These are phyloP conservation scores for Bicyclus anynana DNA, from an alignment of 1,140 invertebrate species.

Conservation along the genomic window DNA sequence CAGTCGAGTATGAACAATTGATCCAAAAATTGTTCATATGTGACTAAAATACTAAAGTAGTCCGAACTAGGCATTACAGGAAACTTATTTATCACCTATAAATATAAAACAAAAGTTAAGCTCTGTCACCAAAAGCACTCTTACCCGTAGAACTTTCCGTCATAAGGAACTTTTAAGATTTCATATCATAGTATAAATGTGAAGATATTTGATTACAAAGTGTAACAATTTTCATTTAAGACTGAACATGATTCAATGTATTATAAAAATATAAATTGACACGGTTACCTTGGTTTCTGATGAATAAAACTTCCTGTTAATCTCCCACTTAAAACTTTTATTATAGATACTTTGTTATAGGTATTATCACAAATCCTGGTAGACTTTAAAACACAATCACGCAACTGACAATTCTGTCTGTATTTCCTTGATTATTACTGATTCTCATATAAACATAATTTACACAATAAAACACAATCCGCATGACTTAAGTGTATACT, in stretches of 20 bases:
- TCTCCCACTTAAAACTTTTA: slow-evolving; percentile 79
- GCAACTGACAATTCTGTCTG: slow-evolving; percentile 72
- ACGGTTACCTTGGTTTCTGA: slow-evolving; percentile 59
- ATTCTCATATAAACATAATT: slow-evolving; percentile 75
- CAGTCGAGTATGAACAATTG: too few relatives aligned
- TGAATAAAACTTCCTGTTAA: slow-evolving; percentile 76
- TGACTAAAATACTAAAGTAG: too few relatives aligned
- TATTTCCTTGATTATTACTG: slow-evolving; percentile 73
- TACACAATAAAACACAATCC: slow-evolving; percentile 73
- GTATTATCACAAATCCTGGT: slow-evolving; percentile 80
- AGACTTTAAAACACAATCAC: slow-evolving; percentile 79
- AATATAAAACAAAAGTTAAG: too few relatives aligned
- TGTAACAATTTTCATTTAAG: neutral
- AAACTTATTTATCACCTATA: too few relatives aligned
- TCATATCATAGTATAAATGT: too few relatives aligned
- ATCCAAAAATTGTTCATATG: too few relatives aligned
- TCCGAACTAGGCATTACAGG: too few relatives aligned
- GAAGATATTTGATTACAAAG: neutral
- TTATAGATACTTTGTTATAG: slow-evolving; percentile 79
- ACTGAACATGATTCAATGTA: neutral
- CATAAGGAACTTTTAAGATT: too few relatives aligned
- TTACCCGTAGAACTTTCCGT: too few relatives aligned
- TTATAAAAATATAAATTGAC: slow-evolving; percentile 11
- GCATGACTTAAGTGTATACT: slow-evolving; percentile 70
- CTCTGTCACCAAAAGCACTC: too few relatives aligned